Evolutionary conservation across 2,888 invertebrate genomes (phyloP), one percentile per base, ranked within the genome.

Genomic region (Pycnomerus fuliginosus): DNA sequence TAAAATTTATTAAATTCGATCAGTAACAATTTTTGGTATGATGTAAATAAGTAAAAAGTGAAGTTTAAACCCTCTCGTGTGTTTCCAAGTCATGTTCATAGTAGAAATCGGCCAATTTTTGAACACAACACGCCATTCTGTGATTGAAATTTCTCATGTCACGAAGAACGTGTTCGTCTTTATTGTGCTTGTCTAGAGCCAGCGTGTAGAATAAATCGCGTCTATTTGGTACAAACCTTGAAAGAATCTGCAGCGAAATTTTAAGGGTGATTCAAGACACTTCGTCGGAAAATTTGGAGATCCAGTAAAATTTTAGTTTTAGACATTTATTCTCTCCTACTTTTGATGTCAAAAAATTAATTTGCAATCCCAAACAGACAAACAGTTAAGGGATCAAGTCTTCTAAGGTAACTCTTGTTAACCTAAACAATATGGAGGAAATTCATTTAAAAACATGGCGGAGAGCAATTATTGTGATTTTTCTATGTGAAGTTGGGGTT

Each of bases 21-120:
- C n/a, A n/a, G n/a, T n/a, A n/a, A n/a, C n/a, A n/a, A n/a, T n/a
- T n/a, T n/a, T n/a, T n/a, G n/a, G n/a, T n/a, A n/a, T n/a, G n/a
- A n/a, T n/a, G n/a, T n/a, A n/a, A n/a, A n/a, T n/a, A n/a, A n/a
- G n/a, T n/a, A n/a, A n/a, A n/a, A n/a, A n/a, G n/a, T n/a, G n/a
- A n/a, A n/a, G n/a, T n/a, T 16, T 33, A 44, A 15, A 44, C 44
- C 29, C 38, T 38, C 16, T 50, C 37, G 50, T 69, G 62, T 44
- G 72, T 69, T 61, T 82, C 76, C 53, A 83, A 64, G 59, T 77
- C 74, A 64, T 82, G 70, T 45, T 75, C 73, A 59, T 71, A 63
- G 70, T 83, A 82, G 65, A 87, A 80, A 17, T 71, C 69, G 55
- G 81, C 78, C 48, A 87, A 75, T 55, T 75, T 74, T 55, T 74